These are phyloP conservation scores for Hozukius guyotensis DNA, from an alignment of 2,797 vertebrate species.

Conservation along the genomic window DNA sequence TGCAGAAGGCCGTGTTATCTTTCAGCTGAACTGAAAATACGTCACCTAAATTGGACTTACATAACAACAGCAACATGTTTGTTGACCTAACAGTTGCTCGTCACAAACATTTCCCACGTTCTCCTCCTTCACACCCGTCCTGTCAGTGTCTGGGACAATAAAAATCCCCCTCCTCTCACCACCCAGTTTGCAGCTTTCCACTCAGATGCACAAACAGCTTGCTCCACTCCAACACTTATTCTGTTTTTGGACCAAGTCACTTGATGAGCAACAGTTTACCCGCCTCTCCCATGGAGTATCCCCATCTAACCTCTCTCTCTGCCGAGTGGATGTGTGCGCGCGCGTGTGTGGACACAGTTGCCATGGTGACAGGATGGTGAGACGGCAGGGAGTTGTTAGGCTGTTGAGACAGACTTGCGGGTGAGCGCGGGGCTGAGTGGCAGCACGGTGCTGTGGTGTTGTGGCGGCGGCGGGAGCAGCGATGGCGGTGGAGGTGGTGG, in stretches of 20 bases:
- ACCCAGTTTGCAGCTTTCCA: conserved; percentile 66
- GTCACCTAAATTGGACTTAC: not conserved
- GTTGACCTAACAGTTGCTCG: not conserved
- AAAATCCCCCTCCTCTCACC: conserved; percentile 34
- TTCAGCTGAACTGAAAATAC: not conserved
- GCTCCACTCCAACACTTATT: conserved; percentile 68
- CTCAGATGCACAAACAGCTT: conserved; percentile 74
- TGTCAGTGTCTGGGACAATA: conserved; percentile 37
- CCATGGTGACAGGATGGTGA: conserved; percentile 83
- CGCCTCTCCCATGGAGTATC: conserved; percentile 73
- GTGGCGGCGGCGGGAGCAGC: conserved; percentile 57
- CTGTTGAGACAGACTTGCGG: conserved; percentile 79
- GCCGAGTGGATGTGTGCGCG: conserved; percentile 44
- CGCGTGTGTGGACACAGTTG: conserved; percentile 80
- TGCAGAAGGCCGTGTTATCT: not conserved
- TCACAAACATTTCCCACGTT: conserved; percentile 7
- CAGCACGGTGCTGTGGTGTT: conserved; percentile 42
- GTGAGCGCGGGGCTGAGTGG: conserved; percentile 75
- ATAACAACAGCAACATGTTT: not conserved
- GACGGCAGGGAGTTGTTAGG: conserved; percentile 77
- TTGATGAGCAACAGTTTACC: conserved; percentile 75
- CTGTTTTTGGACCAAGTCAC: conserved; percentile 71
- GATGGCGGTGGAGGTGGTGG: conserved; percentile 34
- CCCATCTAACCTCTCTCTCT: conserved; percentile 74
- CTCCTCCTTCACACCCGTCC: not conserved